Percentiles rank a stretch among this genome's conserved stretches.
Evolutionary conservation across 2,888 invertebrate species (phyloP).

Genomic region (Ectemnius lituratus): DNA sequence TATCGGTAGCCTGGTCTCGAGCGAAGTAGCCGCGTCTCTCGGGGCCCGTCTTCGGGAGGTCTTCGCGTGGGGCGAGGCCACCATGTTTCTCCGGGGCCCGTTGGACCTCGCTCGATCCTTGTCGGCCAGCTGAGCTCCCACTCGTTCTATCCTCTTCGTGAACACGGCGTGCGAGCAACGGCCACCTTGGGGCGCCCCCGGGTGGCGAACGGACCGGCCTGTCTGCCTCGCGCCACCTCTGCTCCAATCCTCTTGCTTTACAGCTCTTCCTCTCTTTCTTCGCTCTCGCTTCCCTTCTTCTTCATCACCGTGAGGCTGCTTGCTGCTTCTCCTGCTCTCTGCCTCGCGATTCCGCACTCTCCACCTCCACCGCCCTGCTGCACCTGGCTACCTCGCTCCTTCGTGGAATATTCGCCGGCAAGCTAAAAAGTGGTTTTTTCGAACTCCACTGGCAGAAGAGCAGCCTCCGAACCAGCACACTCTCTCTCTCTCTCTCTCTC

Average conservation of each 20-base stretch:
- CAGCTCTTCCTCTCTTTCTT: conserved; percentile 41
- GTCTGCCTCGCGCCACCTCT: conserved; percentile 69
- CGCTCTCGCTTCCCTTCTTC: conserved; percentile 21
- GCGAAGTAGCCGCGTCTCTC: conserved; percentile 42
- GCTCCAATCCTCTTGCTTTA: conserved; percentile 58
- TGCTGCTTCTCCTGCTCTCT: conserved; percentile 7
- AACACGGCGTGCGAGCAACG: conserved; percentile 70
- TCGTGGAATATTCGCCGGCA: not conserved
- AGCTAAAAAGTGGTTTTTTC: too few relatives aligned
- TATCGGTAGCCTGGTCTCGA: conserved; percentile 36
- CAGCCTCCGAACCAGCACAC: too few relatives aligned
- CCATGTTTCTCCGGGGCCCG: conserved; percentile 70
- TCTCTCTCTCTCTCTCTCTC: too few relatives aligned
- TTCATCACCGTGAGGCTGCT: conserved; percentile 11
- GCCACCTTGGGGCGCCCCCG: conserved; percentile 76
- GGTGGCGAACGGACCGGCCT: conserved; percentile 75
- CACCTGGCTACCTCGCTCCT: conserved; percentile 36
- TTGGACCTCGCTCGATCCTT: conserved; percentile 49
- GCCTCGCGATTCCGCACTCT: not conserved
- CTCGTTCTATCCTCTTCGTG: conserved; percentile 53
- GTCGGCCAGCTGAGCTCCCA: conserved; percentile 33
- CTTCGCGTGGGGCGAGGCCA: conserved; percentile 78
- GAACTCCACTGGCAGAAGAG: too few relatives aligned
- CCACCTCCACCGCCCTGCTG: conserved; percentile 8
- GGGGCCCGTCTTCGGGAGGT: conserved; percentile 71